Evolutionary conservation across 2,888 invertebrate species (phyloP), one percentile per base, ranked within the genome.

Genomic region (Calliphora vomitoria): DNA sequence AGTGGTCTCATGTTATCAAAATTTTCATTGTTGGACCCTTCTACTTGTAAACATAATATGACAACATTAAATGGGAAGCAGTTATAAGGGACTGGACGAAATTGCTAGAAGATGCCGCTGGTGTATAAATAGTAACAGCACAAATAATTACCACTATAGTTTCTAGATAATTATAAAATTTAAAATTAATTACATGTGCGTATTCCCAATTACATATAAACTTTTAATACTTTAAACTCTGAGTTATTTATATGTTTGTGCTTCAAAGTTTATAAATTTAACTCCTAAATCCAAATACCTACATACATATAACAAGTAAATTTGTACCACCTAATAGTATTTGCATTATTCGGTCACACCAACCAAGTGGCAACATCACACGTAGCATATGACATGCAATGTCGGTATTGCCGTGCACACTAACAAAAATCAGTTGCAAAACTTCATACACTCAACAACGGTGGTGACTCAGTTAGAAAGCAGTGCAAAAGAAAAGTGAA

Each of bases 401-500:
- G 66, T 66, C 76, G 83, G 25, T 72, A 87, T 76, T 5, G 58
- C 66, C 35, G 84, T 82, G 6, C 3, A 68, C 35, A 76, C 35
- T 53, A 82, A 76, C 69, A 41, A 75, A 58, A 72, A 72, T 64
- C 66, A 76, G 66, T 84, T 84, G 87, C 71, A 81, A 81, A 71
- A 62, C 53, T 71, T 55, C 18, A 20, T 41, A 60, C 35, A 38
- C 13, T 13, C 41, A 44, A 66, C 41, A 47, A 47, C 44, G 44
- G 72, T 88, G 88, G 89, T 90, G 90, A 90, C 90, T 90, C 89
- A 90, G 89, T 89, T 83, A 76, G 87, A 89, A 88, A 82, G 85
- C 69, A 69, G 69, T 62, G 20, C 8, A 86, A 83, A 87, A 79
- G 71, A 76, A 74, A 85, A 80, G 50, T 53, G 66, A 82, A 75